phyloP scores from a whole-genome alignment of 2,113 vertebrate species.

The Phalacrocorax aristotelis region DNA sequence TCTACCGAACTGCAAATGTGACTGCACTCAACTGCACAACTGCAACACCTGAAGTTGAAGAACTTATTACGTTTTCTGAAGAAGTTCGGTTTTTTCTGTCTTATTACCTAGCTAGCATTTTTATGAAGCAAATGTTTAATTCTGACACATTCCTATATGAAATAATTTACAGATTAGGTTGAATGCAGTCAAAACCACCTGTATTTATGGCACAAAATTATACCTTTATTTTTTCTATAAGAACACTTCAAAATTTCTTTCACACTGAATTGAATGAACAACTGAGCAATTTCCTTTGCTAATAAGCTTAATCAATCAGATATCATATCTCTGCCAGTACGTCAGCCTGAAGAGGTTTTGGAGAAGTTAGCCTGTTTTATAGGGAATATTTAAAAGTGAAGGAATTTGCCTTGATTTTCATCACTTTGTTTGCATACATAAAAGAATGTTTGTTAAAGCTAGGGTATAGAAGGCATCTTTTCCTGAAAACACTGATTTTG shows the following conservation, averaged over 20 bases:
- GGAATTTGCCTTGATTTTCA: not conserved
- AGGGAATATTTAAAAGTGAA: not conserved
- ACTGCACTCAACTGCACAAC: not conserved
- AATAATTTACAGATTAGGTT: not conserved
- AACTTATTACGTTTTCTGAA: not conserved
- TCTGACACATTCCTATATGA: not conserved
- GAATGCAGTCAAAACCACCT: not conserved
- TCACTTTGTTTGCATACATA: not conserved
- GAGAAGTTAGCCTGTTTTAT: not conserved
- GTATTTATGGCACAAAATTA: not conserved
- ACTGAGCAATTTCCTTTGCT: slow-evolving; percentile 40
- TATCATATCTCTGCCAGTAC: not conserved
- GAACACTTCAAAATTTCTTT: slow-evolving; percentile 26
- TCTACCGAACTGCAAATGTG: not conserved
- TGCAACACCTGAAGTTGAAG: not conserved
- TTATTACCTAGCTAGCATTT: not conserved
- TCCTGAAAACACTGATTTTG: not conserved
- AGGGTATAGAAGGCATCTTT: not conserved
- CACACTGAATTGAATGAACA: slow-evolving; percentile 6
- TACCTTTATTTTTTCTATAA: not conserved
- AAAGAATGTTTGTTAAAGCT: not conserved
- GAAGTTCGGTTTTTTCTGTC: not conserved
- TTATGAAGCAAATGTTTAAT: not conserved
- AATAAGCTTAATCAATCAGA: slow-evolving; percentile 38
- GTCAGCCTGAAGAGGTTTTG: not conserved